These are phyloP conservation scores for Stramonita haemastoma DNA, from an alignment of 2,888 invertebrate genomes.

Conservation along the genomic window DNA sequence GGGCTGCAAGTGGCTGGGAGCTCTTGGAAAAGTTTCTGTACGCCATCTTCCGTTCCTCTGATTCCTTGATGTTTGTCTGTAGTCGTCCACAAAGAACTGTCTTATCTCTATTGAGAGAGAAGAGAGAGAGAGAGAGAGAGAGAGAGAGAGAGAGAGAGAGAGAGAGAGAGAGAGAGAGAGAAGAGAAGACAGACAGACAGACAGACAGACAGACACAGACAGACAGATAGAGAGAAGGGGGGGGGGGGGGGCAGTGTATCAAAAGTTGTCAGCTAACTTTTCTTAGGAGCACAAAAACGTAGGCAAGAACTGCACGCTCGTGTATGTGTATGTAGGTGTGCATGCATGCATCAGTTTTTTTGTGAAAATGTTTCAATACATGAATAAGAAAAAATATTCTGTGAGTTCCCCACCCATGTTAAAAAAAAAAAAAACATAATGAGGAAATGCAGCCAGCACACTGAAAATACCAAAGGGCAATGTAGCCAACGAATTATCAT, in stretches of 20 bases:
- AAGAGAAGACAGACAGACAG: not conserved
- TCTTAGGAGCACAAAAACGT: not conserved
- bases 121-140: constrained; percentile 20
- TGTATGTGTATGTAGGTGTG: constrained; percentile 7
- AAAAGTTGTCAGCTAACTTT: too few species aligned
- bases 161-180: not conserved
- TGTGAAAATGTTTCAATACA: too few species aligned
- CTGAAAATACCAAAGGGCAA: too few species aligned
- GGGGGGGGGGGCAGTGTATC: too few species aligned
- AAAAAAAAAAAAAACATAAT: too few species aligned
- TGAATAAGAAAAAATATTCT: too few species aligned
- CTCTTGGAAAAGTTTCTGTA: not conserved
- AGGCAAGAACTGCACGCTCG: not conserved
- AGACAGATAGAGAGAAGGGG: not conserved
- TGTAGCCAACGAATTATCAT: not conserved
- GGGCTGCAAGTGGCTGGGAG: not conserved
- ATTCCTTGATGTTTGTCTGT: not conserved
- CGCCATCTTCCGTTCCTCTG: not conserved
- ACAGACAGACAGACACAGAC: not conserved
- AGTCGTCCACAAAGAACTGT: not conserved
- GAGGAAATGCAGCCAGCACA: too few species aligned
- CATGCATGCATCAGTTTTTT: not conserved
- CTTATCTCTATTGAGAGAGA: not conserved
- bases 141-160: constrained; percentile 26
- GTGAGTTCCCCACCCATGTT: too few species aligned